Evolutionary conservation across 30 jellyfish, hydroid and myxozoan species (phyloP).

Genomic region (Calvadosia cruxmelitensis): DNA sequence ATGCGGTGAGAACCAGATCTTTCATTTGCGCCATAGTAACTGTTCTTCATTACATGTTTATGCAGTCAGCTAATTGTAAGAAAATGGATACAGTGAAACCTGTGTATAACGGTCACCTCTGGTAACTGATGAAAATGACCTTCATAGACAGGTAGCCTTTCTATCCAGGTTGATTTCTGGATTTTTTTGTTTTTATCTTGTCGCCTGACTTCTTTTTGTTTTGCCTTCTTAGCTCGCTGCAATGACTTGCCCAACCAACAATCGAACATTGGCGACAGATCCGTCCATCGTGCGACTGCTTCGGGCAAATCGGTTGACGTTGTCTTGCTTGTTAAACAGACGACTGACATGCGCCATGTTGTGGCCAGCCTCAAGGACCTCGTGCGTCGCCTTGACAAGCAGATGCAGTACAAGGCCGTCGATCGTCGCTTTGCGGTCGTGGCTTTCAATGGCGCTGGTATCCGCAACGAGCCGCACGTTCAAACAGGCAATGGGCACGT

Average conservation of each 20-base stretch:
- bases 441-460: slow-evolving; percentile 67
- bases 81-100: too few species aligned
- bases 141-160: too few species aligned
- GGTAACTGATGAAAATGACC: too few species aligned
- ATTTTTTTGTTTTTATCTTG: too few species aligned
- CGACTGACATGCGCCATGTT: slow-evolving; percentile 34
- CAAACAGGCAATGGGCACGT: slow-evolving; percentile 81
- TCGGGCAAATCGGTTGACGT: slow-evolving; percentile 13
- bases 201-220: too few species aligned
- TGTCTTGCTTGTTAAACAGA: slow-evolving; percentile 44
- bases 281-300: not conserved
- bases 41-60: too few species aligned
- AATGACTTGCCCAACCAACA: not conserved
- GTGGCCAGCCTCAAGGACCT: slow-evolving; percentile 20
- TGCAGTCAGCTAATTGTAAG: too few species aligned
- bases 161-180: too few species aligned
- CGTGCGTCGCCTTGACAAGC: slow-evolving; percentile 20
- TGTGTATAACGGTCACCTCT: too few species aligned
- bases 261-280: not conserved
- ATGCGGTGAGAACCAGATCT: slow-evolving; percentile 76
- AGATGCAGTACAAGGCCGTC: not conserved
- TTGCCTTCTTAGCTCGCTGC: not conserved
- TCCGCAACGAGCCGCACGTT: slow-evolving; percentile 55
- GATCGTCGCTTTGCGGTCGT: slow-evolving; percentile 51
- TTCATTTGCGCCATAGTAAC: too few species aligned